Conservation (phyloP, 2,888 invertebrate species). For the Buathra laborator region DNA sequence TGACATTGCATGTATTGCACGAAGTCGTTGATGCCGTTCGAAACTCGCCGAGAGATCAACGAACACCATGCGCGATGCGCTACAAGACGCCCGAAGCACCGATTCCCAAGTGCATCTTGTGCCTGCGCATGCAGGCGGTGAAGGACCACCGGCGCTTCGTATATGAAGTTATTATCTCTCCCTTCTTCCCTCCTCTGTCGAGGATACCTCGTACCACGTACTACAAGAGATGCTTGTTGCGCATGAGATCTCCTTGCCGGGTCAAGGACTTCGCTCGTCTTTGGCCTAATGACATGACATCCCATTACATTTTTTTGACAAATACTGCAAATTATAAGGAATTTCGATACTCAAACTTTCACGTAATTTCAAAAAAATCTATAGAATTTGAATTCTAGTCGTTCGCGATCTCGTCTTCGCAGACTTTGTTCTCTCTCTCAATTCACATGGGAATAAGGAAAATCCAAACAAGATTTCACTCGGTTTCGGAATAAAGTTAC, state of each 20-base stretch:
- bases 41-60: conserved; percentile 49
- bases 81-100: conserved; percentile 56
- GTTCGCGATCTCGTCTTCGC: too few relatives aligned
- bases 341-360: too few relatives aligned
- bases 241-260: conserved; percentile 16
- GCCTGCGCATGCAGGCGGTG: background rate
- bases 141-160: conserved; percentile 63
- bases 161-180: conserved; percentile 66
- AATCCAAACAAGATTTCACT: too few relatives aligned
- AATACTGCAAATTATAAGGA: too few relatives aligned
- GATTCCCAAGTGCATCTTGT: conserved; percentile 48
- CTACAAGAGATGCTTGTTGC: conserved; percentile 29
- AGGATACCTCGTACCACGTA: conserved; percentile 21
- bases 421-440: too few relatives aligned
- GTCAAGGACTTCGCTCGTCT: background rate
- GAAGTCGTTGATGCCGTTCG: conserved; percentile 46
- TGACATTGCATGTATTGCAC: conserved; percentile 50
- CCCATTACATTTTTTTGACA: too few relatives aligned
- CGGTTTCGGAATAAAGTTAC: too few relatives aligned
- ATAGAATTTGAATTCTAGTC: too few relatives aligned
- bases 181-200: conserved; percentile 23
- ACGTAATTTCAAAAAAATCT: too few relatives aligned
- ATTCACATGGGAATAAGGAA: too few relatives aligned
- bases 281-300: too few relatives aligned
- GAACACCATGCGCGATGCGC: conserved; percentile 49